Percentiles rank a stretch among this genome's conserved stretches.
phyloP scores from a whole-genome alignment of 2,888 invertebrate species.

The Ethmia dodecea region DNA sequence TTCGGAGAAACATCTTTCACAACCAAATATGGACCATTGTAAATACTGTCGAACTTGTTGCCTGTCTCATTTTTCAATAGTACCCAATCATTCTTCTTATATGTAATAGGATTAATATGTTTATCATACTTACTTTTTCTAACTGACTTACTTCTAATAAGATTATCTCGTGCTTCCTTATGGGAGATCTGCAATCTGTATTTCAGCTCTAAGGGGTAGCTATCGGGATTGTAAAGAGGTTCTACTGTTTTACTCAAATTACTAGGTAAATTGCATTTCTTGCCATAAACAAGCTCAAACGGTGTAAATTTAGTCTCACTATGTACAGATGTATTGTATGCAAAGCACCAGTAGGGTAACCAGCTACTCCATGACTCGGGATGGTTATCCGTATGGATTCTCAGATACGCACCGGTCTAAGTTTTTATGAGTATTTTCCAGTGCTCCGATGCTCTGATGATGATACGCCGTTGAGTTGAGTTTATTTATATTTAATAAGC shows the following conservation, averaged over 20 bases:
- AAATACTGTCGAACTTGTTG: slow-evolving; percentile 14
- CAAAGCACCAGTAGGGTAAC: slow-evolving; percentile 21
- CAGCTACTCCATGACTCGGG: slow-evolving; percentile 17
- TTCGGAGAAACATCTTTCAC: slow-evolving; percentile 3
- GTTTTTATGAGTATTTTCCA: slow-evolving; percentile 15
- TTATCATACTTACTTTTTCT: slow-evolving; percentile 13
- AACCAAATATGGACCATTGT: slow-evolving; percentile 17
- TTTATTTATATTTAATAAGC: slow-evolving; percentile 14
- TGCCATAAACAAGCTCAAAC: slow-evolving; percentile 18
- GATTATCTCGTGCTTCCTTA: slow-evolving; percentile 17
- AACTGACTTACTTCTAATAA: slow-evolving; percentile 11
- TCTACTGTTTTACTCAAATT: slow-evolving; percentile 15
- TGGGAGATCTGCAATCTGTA: slow-evolving; percentile 16
- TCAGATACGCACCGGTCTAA: slow-evolving; percentile 10
- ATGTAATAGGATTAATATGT: slow-evolving; percentile 11
- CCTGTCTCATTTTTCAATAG: slow-evolving; percentile 19
- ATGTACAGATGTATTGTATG: slow-evolving; percentile 17
- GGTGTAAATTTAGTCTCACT: slow-evolving; percentile 14
- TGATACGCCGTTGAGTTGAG: slow-evolving; percentile 18
- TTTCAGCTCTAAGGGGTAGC: slow-evolving; percentile 16
- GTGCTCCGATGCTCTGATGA: slow-evolving; percentile 7
- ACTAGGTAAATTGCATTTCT: slow-evolving; percentile 15
- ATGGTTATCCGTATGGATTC: slow-evolving; percentile 13
- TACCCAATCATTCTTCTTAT: slow-evolving; percentile 14
- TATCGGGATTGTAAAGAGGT: slow-evolving; percentile 13